phyloP scores from a whole-genome alignment of 1,140 invertebrate genomes.

The Drosophila varians region DNA sequence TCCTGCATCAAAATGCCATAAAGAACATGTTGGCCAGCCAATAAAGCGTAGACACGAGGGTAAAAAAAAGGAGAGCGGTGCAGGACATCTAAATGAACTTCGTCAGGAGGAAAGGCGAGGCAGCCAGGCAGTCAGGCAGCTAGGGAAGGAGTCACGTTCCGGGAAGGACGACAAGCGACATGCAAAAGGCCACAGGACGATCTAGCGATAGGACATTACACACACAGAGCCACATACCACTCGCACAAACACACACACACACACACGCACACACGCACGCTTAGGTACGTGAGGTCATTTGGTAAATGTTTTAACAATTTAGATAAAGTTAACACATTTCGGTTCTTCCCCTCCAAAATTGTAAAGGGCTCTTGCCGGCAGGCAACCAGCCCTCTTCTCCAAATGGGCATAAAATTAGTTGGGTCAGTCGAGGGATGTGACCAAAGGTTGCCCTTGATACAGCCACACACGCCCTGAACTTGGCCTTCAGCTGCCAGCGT shows the following conservation, averaged over 20 bases:
- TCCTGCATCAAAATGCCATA: constrained; percentile 73
- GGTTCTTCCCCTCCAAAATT: constrained; percentile 46
- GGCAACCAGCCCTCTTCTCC: constrained; percentile 26
- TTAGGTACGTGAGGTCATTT: constrained; percentile 79
- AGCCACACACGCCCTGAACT: constrained; percentile 49
- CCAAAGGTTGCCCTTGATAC: constrained; percentile 66
- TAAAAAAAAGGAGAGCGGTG: background rate
- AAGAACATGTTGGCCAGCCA: constrained; percentile 71
- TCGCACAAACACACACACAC: constrained; percentile 11
- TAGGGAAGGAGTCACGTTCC: constrained; percentile 39
- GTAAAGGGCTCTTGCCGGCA: constrained; percentile 48
- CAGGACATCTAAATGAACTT: constrained; percentile 64
- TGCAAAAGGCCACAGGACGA: constrained; percentile 56
- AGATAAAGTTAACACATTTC: constrained; percentile 83
- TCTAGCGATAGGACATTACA: constrained; percentile 48
- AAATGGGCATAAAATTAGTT: constrained; percentile 81
- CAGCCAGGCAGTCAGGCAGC: background rate
- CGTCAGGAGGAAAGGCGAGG: constrained; percentile 6
- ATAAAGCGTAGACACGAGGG: constrained; percentile 66
- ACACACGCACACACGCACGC: constrained; percentile 23
- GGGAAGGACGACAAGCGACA: constrained; percentile 46
- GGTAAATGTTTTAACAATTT: constrained; percentile 83
- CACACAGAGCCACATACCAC: background rate
- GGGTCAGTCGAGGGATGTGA: constrained; percentile 74
- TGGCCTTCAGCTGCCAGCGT: constrained; percentile 57